phyloP scores from a whole-genome alignment of 2,888 invertebrate species.

The Ptychoptera albimana region DNA sequence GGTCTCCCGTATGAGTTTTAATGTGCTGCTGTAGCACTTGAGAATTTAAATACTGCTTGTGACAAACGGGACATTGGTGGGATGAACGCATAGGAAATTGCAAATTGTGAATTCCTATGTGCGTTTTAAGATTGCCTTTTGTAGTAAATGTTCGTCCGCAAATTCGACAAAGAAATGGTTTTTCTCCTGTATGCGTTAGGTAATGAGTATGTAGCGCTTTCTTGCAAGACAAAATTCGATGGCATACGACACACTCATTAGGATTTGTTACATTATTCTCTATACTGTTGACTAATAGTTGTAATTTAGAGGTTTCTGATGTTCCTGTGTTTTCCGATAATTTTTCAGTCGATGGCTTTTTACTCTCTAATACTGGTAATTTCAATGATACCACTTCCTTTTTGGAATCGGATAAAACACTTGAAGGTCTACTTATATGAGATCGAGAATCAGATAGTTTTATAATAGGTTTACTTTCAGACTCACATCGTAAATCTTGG shows the following conservation, averaged over 20 bases:
- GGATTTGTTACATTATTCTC: conserved; percentile 84
- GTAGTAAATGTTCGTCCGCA: conserved; percentile 52
- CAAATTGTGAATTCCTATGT: conserved; percentile 90
- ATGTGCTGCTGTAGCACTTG: conserved; percentile 83
- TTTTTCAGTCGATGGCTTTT: conserved; percentile 84
- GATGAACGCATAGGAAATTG: conserved; percentile 73
- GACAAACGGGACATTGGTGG: conserved; percentile 88
- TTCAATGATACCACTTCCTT: too few relatives aligned
- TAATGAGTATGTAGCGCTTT: conserved; percentile 91
- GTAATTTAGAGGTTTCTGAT: conserved; percentile 83
- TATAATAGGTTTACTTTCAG: too few relatives aligned
- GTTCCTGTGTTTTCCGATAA: conserved; percentile 67
- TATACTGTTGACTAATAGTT: conserved; percentile 86
- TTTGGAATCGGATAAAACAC: too few relatives aligned
- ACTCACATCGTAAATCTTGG: too few relatives aligned
- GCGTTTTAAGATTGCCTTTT: conserved; percentile 90
- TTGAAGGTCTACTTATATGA: too few relatives aligned
- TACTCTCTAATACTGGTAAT: conserved; percentile 59
- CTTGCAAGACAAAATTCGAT: conserved; percentile 80
- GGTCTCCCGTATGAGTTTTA: conserved; percentile 70
- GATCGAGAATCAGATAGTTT: conserved; percentile 5
- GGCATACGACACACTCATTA: conserved; percentile 90
- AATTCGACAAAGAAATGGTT: too few relatives aligned
- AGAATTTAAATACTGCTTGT: conserved; percentile 81
- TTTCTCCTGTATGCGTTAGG: conserved; percentile 24